These are phyloP conservation scores for Sarcophaga bullata DNA, from an alignment of 1,140 invertebrate species.

Conservation along the genomic window DNA sequence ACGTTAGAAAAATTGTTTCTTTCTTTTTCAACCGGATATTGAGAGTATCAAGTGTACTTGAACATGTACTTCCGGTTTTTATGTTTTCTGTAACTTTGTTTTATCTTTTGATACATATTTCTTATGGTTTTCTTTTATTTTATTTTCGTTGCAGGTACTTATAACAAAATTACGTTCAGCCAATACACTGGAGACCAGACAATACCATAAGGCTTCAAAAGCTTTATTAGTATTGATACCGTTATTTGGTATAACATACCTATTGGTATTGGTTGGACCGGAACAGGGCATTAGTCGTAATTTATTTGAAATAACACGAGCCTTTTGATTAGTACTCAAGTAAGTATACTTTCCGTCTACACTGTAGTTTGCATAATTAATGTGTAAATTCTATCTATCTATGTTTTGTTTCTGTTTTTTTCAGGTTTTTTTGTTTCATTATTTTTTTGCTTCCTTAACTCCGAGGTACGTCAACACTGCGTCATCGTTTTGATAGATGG, in stretches of 20 bases:
- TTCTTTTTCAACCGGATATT: background rate
- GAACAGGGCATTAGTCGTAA: conserved; percentile 70
- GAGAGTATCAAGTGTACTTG: background rate
- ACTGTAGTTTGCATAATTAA: no score
- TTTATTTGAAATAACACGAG: conserved; percentile 75
- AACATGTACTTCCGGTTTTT: background rate
- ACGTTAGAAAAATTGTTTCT: no score
- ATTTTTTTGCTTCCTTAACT: conserved; percentile 93
- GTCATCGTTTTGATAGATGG: conserved; percentile 84
- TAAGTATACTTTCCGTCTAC: conserved; percentile 62
- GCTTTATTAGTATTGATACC: conserved; percentile 88
- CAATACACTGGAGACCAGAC: conserved; percentile 85
- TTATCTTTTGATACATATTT: background rate
- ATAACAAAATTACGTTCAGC: conserved; percentile 91
- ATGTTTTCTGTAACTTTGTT: no score
- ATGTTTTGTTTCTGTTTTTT: no score
- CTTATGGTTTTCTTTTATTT: background rate
- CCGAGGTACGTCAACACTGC: conserved; percentile 87
- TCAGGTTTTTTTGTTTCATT: conserved; percentile 83
- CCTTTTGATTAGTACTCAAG: conserved; percentile 89
- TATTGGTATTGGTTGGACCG: conserved; percentile 82
- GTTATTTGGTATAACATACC: conserved; percentile 86
- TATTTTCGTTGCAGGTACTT: conserved; percentile 72
- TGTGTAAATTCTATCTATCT: no score
- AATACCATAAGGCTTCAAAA: conserved; percentile 89